A percentile compares a stretch with the other conserved stretches of the same genome.
Conservation (phyloP, 2,113 vertebrate species). For the Nannobrachium achirus region DNA sequence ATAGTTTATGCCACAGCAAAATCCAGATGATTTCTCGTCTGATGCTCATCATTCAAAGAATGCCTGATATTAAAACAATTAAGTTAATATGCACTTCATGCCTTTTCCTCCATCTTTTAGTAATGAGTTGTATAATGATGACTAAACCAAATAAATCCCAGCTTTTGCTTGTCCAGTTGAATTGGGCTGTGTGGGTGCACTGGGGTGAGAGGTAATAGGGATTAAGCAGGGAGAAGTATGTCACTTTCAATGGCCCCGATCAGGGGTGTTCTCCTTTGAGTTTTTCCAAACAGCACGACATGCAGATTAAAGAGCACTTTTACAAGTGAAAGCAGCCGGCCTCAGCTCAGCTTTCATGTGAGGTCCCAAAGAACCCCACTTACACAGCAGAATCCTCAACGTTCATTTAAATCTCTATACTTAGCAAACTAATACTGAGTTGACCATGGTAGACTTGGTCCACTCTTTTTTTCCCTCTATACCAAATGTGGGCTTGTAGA, state of each 20-base stretch:
- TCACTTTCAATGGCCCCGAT: slow-evolving; percentile 66
- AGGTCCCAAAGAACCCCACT: not conserved
- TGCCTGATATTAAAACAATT: not conserved
- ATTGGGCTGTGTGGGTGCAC: slow-evolving; percentile 51
- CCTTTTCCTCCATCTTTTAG: not conserved
- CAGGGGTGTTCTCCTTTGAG: slow-evolving; percentile 52
- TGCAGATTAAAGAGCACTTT: slow-evolving; percentile 43
- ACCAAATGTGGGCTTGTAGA: too few species aligned
- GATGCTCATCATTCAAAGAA: not conserved
- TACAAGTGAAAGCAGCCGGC: slow-evolving; percentile 37
- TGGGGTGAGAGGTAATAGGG: slow-evolving; percentile 67
- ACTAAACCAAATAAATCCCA: slow-evolving; percentile 53
- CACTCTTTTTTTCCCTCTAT: too few species aligned
- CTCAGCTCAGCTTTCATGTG: slow-evolving; percentile 48
- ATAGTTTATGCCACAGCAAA: slow-evolving; percentile 43
- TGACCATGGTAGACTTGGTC: too few species aligned
- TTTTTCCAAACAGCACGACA: slow-evolving; percentile 55
- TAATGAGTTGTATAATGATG: slow-evolving; percentile 16
- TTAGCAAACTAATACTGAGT: too few species aligned
- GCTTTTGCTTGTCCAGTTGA: slow-evolving; percentile 50
- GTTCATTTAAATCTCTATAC: too few species aligned
- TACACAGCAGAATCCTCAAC: too few species aligned
- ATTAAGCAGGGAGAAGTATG: slow-evolving; percentile 70
- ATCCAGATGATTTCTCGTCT: slow-evolving; percentile 14
- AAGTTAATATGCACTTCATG: too few species aligned